Percentiles rank a stretch among this genome's conserved stretches.
phyloP scores from a whole-genome alignment of 2,888 invertebrate genomes.

The Nemurella pictetii region DNA sequence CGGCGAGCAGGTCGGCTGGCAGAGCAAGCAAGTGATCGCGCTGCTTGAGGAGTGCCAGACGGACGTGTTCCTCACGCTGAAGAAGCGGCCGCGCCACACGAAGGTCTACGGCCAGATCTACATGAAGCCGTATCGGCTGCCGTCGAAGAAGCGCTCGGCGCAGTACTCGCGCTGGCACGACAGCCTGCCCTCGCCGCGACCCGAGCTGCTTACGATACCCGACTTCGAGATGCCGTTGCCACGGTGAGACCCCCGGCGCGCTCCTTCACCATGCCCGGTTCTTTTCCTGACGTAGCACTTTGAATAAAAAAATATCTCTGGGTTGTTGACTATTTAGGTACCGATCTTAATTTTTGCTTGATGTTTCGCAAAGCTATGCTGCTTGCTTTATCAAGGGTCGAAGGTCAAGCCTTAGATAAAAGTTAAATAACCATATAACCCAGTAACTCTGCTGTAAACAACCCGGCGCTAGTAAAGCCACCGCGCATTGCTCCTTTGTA shows the following conservation, averaged over 20 bases:
- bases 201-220: constrained; percentile 63
- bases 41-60: constrained; percentile 75
- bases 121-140: constrained; percentile 71
- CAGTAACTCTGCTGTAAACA: too few relatives aligned
- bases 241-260: constrained; percentile 56
- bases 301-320: too few relatives aligned
- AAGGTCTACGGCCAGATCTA: constrained; percentile 76
- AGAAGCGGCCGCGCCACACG: constrained; percentile 80
- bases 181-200: constrained; percentile 67
- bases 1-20: constrained; percentile 76
- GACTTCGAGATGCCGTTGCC: constrained; percentile 62
- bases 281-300: too few relatives aligned
- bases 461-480: too few relatives aligned
- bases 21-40: constrained; percentile 73
- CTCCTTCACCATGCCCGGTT: too few relatives aligned
- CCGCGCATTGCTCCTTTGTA: too few relatives aligned
- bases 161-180: constrained; percentile 69
- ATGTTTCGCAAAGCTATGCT: too few relatives aligned
- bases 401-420: too few relatives aligned
- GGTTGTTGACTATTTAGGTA: too few relatives aligned
- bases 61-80: constrained; percentile 79
- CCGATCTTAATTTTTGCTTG: too few relatives aligned
- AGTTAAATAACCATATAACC: too few relatives aligned
- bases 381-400: too few relatives aligned
- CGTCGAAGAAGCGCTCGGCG: constrained; percentile 69